Base-by-base conservation (phyloP, 2,888 invertebrate genomes). In the Caradrina kadenii region DNA sequence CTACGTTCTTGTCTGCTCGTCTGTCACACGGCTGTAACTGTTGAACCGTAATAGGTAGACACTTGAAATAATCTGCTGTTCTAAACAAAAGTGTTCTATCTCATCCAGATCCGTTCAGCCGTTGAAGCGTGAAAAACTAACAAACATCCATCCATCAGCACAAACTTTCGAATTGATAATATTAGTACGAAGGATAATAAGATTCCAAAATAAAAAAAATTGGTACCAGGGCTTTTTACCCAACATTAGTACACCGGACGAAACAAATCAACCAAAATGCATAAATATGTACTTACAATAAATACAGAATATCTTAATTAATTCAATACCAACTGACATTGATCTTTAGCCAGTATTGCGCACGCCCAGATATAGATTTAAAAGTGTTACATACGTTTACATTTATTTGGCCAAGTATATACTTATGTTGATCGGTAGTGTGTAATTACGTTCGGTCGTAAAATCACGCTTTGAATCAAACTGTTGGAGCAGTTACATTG, bases 301-400 rank as follows among this genome's bases (percentile, higher is more conserved):
- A 48, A 35, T 56, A 59, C 39, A 68, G 73, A 74, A 78, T 73
- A 60, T 42, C 54, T 26, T 66, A 63, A 72, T 69, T 53, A 83
- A 77, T 71, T 71, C 59, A 61, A 49, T 21, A 22, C 0, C 31
- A 54, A 67, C 56, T 62, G 85, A 72, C 85, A 85, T 85, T 85
- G 85, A 85, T 85, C 83, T 81, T 81, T 75, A 63, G 76, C 74
- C 42, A 76, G 72, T 50, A 49, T 67, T 64, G 45, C 71, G 71
- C 83, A 74, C 79, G 74, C 79, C 78, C 61, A 72, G 22, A 72
- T 62, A 48, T 71, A 69, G 39, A 69, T 76, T 59, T 63, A 62
- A 62, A 60, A n/a, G 59, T 63, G 59, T 75, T 80, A 80, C 70
- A 77, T 58, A 69, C 42, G 60, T 59, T 80, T 59, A 80, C 39